Conservation (phyloP, 2,113 vertebrate species). For the Ovibos moschatus region DNA sequence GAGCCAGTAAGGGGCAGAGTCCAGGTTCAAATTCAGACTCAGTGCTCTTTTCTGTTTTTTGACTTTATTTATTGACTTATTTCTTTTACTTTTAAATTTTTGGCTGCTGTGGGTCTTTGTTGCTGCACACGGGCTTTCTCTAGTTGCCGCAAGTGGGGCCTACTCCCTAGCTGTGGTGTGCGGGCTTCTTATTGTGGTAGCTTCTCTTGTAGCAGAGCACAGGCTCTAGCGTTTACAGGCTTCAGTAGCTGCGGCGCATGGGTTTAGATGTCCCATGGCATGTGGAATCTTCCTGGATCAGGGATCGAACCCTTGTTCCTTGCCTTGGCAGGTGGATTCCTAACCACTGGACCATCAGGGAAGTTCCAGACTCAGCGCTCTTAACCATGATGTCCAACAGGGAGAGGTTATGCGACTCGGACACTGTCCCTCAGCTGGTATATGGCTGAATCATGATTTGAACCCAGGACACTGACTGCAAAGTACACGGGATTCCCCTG, state of each 20-base stretch:
- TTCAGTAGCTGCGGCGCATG: neutral
- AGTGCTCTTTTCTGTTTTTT: neutral
- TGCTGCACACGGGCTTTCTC: neutral
- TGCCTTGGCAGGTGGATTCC: neutral
- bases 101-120: neutral
- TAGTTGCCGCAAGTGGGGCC: neutral
- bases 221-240: neutral
- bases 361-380: neutral
- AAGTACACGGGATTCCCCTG: no score
- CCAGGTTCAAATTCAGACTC: neutral
- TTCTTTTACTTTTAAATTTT: neutral
- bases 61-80: neutral
- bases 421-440: no score
- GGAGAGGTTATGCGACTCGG: neutral
- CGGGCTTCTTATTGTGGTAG: neutral
- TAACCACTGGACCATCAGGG: neutral
- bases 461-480: neutral
- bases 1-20: neutral
- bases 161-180: neutral
- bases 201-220: neutral
- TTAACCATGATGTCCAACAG: neutral
- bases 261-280: neutral
- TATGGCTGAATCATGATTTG: neutral
- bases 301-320: neutral
- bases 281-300: neutral